Base-by-base conservation (phyloP, 2,888 invertebrate genomes). In the Sialis lutaria region DNA sequence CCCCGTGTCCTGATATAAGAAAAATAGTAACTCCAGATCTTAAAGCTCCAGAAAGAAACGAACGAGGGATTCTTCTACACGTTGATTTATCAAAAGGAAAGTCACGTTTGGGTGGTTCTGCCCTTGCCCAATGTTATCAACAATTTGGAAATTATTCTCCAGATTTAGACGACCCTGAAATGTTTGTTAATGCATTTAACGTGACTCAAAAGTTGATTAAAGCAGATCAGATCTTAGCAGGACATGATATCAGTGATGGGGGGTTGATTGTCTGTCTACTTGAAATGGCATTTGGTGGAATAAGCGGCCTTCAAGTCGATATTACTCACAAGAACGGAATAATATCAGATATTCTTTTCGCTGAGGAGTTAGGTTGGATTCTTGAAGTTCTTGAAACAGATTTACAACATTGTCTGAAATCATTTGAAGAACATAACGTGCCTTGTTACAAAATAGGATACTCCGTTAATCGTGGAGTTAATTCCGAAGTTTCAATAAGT, bases 181-280 rank as follows among this genome's bases (percentile, higher is more conserved):
- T 73, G 33, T 70, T 98, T 9, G 76, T 74, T 48, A 71, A 75
- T 45, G 80, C 88, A 1, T 98, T 98, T 61, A 75, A 76, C 49
- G 74, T 79, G 4, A 91, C 89, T 1, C 97, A 98, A 64, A 68
- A 74, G 52, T 68, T 95, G n/a, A 73, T 95, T 40, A 73, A 75
- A 67, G 79, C 79, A 54, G 72, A 72, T 4, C 75, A 77, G 59
- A 64, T 90, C 7, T 60, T 82, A 34, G 74, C 95, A 5, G 95
- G 96, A 0, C 97, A 98, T 62, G 97, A 98, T 63, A 74, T 97
- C 5, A 96, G 95, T 60, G 97, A 97, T 67, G 97, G 98, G 22
- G 97, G 98, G 33, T 69, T 97, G 33, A 70, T 97, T 40, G 86
- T 87, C 0, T 87, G 90, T 55, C 64, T 90, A 0, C 60, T 97